Base-by-base conservation (phyloP, 2,797 vertebrate species). In the Neosalanx taihuensis region DNA sequence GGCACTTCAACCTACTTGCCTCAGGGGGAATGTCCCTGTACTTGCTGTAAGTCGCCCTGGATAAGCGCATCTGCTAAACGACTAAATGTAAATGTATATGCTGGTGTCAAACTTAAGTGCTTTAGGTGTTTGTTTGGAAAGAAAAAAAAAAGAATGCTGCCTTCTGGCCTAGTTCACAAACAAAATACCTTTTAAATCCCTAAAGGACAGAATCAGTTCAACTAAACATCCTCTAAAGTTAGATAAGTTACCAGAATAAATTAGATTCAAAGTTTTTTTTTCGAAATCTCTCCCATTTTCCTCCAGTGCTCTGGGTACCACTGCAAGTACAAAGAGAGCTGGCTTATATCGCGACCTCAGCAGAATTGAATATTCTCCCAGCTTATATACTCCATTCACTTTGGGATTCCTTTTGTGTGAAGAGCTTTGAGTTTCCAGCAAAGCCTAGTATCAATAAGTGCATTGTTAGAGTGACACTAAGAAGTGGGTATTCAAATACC, bases 371-470 rank as follows among this genome's bases (percentile, higher is more conserved):
- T 79, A 75, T 85, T 85, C 79, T 68, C 49, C 66, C 76, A 76
- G 86, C 81, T 89, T 82, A 85, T 75, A 82, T 70, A 71, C 33
- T 20, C 51, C 74, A 79, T 79, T 79, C 78, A 71, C 82, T 87
- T 84, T 67, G 72, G 73, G 80, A 66, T 74, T 72, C 74, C 81
- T 84, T 89, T 88, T 86, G 84, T 84, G 72, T 70, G 75, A 85
- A 78, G 81, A 83, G 86, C 83, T 86, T 87, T 82, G 80, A 80
- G 83, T 83, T 89, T 86, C 65, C 79, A 53, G 77, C 76, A 59
- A 84, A 78, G 77, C 2, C 49, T 82, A 61, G 72, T 84, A 87
- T 89, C 88, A 89, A 89, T 89, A 87, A 81, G 64, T 69, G 79
- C 77, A 85, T 85, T 89, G 87, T 88, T 73, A 23, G 74, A 81